Conservation (phyloP, 2,113 vertebrate species). For the Carlito syrichta region DNA sequence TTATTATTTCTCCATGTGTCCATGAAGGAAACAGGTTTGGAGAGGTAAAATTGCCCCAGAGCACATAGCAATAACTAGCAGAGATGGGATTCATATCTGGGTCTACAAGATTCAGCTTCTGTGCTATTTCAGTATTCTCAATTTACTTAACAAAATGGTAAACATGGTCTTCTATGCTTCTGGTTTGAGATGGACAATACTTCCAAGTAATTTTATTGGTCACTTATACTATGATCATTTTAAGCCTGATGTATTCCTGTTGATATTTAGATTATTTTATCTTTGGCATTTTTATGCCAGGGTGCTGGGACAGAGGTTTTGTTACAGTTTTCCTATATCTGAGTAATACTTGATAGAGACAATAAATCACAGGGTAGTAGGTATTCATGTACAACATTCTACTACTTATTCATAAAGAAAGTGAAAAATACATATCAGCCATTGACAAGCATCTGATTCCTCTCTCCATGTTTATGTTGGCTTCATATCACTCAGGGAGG, state of each 20-base stretch:
- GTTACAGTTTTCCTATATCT: background rate
- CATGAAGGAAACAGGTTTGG: background rate
- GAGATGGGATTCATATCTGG: background rate
- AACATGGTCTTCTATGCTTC: background rate
- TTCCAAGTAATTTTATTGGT: background rate
- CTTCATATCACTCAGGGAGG: conserved; percentile 53
- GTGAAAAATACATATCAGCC: conserved; percentile 57
- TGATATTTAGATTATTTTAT: conserved; percentile 6
- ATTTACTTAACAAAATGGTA: background rate
- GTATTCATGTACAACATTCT: conserved; percentile 48
- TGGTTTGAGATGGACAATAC: background rate
- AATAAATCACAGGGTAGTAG: conserved; percentile 69
- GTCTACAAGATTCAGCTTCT: background rate
- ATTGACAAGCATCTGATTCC: conserved; percentile 60
- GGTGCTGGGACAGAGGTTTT: background rate
- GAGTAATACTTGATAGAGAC: conserved; percentile 28
- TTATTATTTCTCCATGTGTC: background rate
- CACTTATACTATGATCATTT: background rate
- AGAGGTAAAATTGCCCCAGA: background rate
- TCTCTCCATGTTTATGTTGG: conserved; percentile 55
- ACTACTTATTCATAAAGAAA: conserved; percentile 55
- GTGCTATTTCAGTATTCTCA: background rate
- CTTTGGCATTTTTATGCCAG: background rate
- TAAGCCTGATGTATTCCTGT: background rate
- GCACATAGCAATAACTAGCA: background rate